phyloP scores from a whole-genome alignment of 2,113 vertebrate genomes.

The Brevimyrus niger region DNA sequence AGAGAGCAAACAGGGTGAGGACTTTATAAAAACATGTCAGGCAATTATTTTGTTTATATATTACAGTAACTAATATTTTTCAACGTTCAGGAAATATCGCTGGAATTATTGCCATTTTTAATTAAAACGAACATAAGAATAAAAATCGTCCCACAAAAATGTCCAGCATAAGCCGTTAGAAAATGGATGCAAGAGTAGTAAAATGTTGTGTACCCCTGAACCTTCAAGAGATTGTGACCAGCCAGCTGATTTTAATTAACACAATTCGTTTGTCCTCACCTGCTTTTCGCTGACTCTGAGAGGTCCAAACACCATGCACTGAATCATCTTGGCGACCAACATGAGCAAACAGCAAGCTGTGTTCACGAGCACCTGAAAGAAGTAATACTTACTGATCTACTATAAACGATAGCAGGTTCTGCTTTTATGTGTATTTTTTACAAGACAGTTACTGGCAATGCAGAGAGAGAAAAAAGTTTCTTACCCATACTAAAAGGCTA shows the following conservation, averaged over 20 bases:
- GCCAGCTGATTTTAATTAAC: not conserved
- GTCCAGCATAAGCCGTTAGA: not conserved
- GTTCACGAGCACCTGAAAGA: slow-evolving; percentile 74
- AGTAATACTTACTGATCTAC: not conserved
- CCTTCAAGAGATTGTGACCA: not conserved
- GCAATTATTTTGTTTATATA: not conserved
- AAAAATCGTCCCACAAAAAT: not conserved
- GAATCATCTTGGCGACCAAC: slow-evolving; percentile 85
- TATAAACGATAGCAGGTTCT: not conserved
- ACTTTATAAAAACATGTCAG: not conserved
- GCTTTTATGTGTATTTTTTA: not conserved
- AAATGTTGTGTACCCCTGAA: not conserved
- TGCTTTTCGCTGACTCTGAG: slow-evolving; percentile 91
- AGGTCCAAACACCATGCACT: slow-evolving; percentile 81
- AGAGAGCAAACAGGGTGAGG: not conserved
- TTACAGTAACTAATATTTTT: not conserved
- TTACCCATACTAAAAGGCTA: slow-evolving; percentile 86
- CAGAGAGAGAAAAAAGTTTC: slow-evolving; percentile 27
- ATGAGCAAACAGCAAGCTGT: slow-evolving; percentile 92
- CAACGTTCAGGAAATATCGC: not conserved
- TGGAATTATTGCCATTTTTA: not conserved
- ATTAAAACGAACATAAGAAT: not conserved
- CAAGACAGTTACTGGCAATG: not conserved
- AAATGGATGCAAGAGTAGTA: not conserved
- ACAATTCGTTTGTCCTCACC: slow-evolving; percentile 55